These are phyloP conservation scores for Tupaia chinensis DNA, from an alignment of 2,113 vertebrate genomes.

Conservation along the genomic window DNA sequence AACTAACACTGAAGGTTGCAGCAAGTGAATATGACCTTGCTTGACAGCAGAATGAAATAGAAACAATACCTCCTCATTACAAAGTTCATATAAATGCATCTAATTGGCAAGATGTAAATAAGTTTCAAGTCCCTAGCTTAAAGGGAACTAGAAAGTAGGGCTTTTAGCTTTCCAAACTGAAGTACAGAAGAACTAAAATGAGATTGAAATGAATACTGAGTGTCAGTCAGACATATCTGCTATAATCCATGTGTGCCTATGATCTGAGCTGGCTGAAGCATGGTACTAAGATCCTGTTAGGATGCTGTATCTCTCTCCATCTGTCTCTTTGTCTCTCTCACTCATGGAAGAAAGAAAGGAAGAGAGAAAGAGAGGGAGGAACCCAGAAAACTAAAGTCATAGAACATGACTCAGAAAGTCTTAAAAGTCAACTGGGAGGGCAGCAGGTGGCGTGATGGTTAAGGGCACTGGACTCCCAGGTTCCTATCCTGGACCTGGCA, in stretches of 20 bases:
- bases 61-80: neutral
- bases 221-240: neutral
- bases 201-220: neutral
- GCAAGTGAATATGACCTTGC: neutral
- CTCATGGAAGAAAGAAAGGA: neutral
- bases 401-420: neutral
- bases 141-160: neutral
- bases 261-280: too few species aligned
- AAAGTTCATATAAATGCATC: neutral
- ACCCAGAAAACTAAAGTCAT: neutral
- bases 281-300: too few species aligned
- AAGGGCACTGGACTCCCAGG: too few species aligned
- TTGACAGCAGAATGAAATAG: neutral
- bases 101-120: slow-evolving; percentile 1
- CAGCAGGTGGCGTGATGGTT: too few species aligned
- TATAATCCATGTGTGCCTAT: neutral
- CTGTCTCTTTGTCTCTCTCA: too few species aligned
- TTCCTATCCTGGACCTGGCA: too few species aligned
- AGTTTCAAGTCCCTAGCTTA: neutral
- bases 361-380: neutral
- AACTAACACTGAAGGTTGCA: neutral
- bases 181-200: neutral
- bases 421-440: neutral
- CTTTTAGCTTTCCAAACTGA: slow-evolving; percentile 38
- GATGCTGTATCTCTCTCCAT: too few species aligned